Base-by-base conservation (phyloP, 2,888 invertebrate species). In the Acholoe squamosa region DNA sequence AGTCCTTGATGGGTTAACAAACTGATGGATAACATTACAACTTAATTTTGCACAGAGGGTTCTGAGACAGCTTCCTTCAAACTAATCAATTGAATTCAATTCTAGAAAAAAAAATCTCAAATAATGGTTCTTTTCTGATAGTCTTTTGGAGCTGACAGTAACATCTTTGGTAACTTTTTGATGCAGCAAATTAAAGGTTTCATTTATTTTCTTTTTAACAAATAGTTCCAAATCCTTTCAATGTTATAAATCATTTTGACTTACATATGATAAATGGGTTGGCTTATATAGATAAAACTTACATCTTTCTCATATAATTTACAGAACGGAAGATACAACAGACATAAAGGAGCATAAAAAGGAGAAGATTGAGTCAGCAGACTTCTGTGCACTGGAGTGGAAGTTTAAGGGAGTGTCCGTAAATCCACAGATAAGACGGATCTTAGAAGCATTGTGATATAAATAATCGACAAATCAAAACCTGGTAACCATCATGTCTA, bases 361-460 rank as follows among this genome's bases (percentile, higher is more conserved):
- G 90, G 95, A 95, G 90, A 93, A 94, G 90, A 94, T 95, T 12
- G 95, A 95, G 90, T 93, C 94, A 92, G 95, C 95, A 0, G 95
- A 95, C 90, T 95, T 95, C 91, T 93, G 93, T 90, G 94, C 94
- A 7, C 91, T 95, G 61, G 93, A 94, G 56, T 95, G 95, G 95
- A 95, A 95, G 91, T 93, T 94, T 33, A 93, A 94, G 76, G 95
- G 95, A 16, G 92, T 95, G 16, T 91, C 94, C 43, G 93, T 95
- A n/a, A 94, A 94, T 52, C 93, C 94, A 5, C 89, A 92, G 31
- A 93, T 94, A 86, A 91, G 92, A 77, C 92, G 92, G 71, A 89
- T 95, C n/a, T 92, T 95, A 43, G 93, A 94, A 28, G 84, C 90
- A 28, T 61, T 92, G 43, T 92, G 90, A 77, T 31, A 28, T 25